These are phyloP conservation scores for Chiroxiphia lanceolata DNA, from an alignment of 2,797 vertebrate species.

Conservation along the genomic window DNA sequence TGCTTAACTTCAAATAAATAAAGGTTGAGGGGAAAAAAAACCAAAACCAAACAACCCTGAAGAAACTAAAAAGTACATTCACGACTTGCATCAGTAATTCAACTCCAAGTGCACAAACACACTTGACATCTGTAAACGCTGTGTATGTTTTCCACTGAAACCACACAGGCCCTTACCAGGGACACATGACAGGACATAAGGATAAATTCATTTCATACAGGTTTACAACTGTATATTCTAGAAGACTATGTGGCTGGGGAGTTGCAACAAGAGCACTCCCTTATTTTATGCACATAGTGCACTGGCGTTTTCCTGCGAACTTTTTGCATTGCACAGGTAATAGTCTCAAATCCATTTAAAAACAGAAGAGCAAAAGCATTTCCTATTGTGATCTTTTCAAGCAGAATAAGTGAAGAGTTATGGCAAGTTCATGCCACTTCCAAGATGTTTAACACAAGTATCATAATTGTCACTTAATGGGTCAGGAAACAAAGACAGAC, in stretches of 20 bases:
- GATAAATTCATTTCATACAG: not conserved
- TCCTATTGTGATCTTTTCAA: constrained; percentile 58
- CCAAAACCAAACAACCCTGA: not conserved
- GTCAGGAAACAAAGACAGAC: constrained; percentile 74
- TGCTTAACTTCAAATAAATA: not conserved
- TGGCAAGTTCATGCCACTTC: constrained; percentile 69
- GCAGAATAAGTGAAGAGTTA: constrained; percentile 62
- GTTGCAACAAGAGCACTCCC: not conserved
- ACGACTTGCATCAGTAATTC: not conserved
- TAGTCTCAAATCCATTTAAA: constrained; percentile 20
- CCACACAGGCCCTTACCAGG: not conserved
- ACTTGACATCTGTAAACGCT: too few species aligned
- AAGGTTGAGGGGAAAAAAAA: fast-evolving
- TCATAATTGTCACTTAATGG: constrained; percentile 73
- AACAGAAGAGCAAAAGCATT: not conserved
- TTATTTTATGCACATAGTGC: not conserved
- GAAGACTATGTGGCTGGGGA: not conserved
- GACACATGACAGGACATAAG: not conserved
- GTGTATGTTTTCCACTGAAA: not conserved
- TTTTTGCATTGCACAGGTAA: not conserved
- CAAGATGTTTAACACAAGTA: constrained; percentile 72
- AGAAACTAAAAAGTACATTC: not conserved
- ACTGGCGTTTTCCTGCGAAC: not conserved
- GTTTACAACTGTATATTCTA: not conserved
- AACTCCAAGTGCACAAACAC: not conserved